Conservation (phyloP, 1,140 invertebrate genomes). For the Drosophila subpulchrella region DNA sequence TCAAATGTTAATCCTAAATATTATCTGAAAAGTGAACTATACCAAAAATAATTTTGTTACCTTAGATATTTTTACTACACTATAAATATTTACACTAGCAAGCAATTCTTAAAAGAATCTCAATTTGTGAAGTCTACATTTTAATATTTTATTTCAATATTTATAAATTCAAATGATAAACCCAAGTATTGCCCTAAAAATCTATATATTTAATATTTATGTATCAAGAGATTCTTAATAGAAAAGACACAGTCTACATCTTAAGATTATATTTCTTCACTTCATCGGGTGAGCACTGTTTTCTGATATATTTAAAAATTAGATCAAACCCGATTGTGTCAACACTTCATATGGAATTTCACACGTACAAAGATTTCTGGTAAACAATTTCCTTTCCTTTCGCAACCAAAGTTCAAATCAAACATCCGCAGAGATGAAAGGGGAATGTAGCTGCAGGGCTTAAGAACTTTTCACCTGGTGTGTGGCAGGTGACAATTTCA, state of each 20-base stretch:
- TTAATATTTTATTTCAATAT: no score
- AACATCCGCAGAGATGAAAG: constrained; percentile 60
- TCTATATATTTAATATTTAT: no score
- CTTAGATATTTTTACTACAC: no score
- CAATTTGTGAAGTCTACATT: no score
- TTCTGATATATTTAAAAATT: constrained; percentile 13
- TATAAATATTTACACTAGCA: no score
- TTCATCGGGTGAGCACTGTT: neutral
- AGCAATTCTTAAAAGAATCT: no score
- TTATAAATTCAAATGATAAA: no score
- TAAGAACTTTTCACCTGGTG: constrained; percentile 35
- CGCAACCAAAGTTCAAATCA: constrained; percentile 52
- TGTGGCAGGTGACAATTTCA: constrained; percentile 49
- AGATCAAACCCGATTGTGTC: constrained; percentile 40
- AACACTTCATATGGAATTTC: constrained; percentile 56
- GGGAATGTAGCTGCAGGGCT: neutral
- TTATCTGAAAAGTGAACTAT: no score
- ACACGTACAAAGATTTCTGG: constrained; percentile 30
- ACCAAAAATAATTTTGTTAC: no score
- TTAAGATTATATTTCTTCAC: neutral
- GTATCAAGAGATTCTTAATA: no score
- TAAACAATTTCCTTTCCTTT: constrained; percentile 54
- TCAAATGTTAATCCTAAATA: no score
- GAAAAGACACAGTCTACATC: neutral
- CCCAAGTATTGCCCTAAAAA: no score